These are phyloP conservation scores for Enteromius radiatus DNA, from an alignment of 2,797 vertebrate genomes.

Conservation along the genomic window DNA sequence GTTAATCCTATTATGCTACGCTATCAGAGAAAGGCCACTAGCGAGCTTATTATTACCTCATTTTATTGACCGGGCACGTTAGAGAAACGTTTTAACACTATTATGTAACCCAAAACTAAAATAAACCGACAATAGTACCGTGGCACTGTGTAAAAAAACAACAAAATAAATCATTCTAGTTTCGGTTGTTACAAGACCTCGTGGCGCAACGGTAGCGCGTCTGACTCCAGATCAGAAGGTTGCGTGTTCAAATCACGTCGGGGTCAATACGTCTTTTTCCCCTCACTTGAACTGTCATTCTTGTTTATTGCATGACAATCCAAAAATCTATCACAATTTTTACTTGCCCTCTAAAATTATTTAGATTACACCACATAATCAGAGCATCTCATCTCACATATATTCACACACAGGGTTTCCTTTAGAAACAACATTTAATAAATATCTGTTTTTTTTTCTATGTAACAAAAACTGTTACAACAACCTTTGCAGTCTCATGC, in stretches of 20 bases:
- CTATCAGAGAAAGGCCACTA: neutral
- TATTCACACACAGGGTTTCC: neutral
- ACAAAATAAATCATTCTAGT: neutral
- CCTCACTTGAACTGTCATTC: neutral
- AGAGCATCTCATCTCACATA: neutral
- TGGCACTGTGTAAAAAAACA: rapidly evolving
- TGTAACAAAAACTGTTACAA: neutral
- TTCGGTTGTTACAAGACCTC: slow-evolving; percentile 14
- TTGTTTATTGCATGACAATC: no score
- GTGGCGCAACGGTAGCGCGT: slow-evolving; percentile 67
- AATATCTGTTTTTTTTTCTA: neutral
- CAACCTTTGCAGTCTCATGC: neutral
- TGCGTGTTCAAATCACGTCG: slow-evolving; percentile 68
- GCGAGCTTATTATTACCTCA: rapidly evolving
- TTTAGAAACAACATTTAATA: slow-evolving; percentile 33
- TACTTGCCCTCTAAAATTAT: neutral
- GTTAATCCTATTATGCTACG: neutral
- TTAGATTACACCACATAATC: neutral
- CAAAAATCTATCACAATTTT: neutral
- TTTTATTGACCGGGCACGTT: no score
- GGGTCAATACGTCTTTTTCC: neutral
- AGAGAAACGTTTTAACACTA: neutral
- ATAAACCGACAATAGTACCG: neutral
- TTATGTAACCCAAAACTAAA: neutral
- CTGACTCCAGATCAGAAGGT: slow-evolving; percentile 68